These are phyloP conservation scores for Drosophila burlai DNA, from an alignment of 1,140 invertebrate species.

Conservation along the genomic window DNA sequence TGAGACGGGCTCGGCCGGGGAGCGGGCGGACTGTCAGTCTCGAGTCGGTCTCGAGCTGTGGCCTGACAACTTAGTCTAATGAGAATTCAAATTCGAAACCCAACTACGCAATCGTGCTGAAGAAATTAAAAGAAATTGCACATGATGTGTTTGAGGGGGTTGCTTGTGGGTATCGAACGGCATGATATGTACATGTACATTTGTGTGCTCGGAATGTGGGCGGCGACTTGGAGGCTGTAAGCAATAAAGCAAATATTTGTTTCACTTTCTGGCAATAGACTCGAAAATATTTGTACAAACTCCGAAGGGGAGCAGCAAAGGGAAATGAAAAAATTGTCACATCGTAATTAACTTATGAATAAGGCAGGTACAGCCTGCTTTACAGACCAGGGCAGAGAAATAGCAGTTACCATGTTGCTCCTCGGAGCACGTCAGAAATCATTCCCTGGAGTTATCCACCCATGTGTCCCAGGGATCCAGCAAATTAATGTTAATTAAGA, in stretches of 20 bases:
- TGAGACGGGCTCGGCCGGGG: slow-evolving; percentile 41
- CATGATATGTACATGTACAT: not conserved
- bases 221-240: slow-evolving; percentile 23
- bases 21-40: slow-evolving; percentile 57
- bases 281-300: slow-evolving; percentile 39
- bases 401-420: not conserved
- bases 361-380: slow-evolving; percentile 11
- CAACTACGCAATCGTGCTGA: slow-evolving; percentile 81
- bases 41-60: slow-evolving; percentile 71
- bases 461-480: slow-evolving; percentile 19
- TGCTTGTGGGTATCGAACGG: slow-evolving; percentile 29
- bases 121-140: slow-evolving; percentile 83
- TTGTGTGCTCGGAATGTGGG: slow-evolving; percentile 10
- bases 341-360: slow-evolving; percentile 51
- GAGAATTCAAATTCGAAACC: slow-evolving; percentile 84
- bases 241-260: slow-evolving; percentile 73
- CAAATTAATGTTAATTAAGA: slow-evolving; percentile 73
- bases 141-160: slow-evolving; percentile 49
- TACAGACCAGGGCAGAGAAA: not conserved
- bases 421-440: slow-evolving; percentile 9
- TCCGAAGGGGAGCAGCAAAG: slow-evolving; percentile 4
- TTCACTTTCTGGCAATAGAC: slow-evolving; percentile 45
- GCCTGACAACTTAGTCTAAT: slow-evolving; percentile 83
- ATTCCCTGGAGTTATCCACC: slow-evolving; percentile 23
- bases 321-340: slow-evolving; percentile 27